A percentile compares a stretch with the other conserved stretches of the same genome.
These are phyloP conservation scores for Danio jaintianensis DNA, from an alignment of 2,797 vertebrate genomes.

Conservation along the genomic window DNA sequence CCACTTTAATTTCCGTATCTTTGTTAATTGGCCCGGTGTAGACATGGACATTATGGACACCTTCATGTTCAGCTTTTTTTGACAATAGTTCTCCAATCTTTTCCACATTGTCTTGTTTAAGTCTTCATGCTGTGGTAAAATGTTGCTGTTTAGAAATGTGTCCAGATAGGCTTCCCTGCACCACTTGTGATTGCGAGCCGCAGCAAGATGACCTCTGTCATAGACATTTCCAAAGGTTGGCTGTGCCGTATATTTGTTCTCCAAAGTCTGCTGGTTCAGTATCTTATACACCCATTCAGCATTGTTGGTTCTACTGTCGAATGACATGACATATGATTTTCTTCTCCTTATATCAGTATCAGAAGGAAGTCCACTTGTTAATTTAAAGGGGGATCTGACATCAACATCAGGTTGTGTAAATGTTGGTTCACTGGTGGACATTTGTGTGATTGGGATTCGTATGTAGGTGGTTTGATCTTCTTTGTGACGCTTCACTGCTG, in stretches of 20 bases:
- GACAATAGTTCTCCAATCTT: background rate
- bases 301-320: background rate
- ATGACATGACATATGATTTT: background rate
- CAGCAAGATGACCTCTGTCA: background rate
- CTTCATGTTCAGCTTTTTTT: fast-evolving
- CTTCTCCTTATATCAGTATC: background rate
- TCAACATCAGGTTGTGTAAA: too few relatives aligned
- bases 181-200: background rate
- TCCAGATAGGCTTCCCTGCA: background rate
- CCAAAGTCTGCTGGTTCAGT: background rate
- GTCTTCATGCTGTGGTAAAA: fast-evolving
- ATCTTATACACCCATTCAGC: background rate
- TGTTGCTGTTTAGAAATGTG: background rate
- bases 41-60: background rate
- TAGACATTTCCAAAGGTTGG: background rate
- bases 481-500: background rate
- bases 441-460: background rate
- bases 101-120: background rate
- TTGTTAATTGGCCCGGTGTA: background rate
- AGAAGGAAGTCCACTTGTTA: background rate
- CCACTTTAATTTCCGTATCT: too few relatives aligned
- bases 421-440: too few relatives aligned
- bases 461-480: background rate
- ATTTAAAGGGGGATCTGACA: background rate
- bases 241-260: background rate